Conservation (phyloP, 2,113 vertebrate genomes). For the Leptobrachium ailaonicum region DNA sequence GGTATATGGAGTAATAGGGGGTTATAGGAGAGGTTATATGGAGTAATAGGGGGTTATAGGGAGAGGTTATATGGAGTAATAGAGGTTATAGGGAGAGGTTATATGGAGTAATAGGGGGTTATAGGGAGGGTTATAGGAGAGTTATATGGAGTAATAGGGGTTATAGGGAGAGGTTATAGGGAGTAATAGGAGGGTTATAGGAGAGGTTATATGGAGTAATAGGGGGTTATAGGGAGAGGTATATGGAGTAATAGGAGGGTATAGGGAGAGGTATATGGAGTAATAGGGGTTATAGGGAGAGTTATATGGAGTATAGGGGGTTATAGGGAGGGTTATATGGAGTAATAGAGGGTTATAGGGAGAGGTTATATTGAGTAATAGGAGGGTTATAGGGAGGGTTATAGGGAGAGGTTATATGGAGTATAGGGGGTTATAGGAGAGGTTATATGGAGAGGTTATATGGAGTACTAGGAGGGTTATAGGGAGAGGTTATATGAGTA, state of each 20-base stretch:
- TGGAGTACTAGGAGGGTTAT: background rate
- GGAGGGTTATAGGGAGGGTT: background rate
- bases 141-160: background rate
- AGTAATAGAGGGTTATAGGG: background rate
- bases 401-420: background rate
- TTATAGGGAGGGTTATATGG: constrained; percentile 1
- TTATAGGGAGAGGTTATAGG: constrained; percentile 4
- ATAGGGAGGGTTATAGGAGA: background rate
- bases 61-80: constrained; percentile 2
- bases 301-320: constrained; percentile 2
- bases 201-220: background rate
- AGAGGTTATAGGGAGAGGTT: constrained; percentile 12
- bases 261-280: background rate
- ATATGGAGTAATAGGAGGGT: background rate
- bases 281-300: background rate
- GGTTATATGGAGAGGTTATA: constrained; percentile 2
- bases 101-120: constrained; percentile 1
- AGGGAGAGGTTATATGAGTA: background rate
- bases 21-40: constrained; percentile 5
- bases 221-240: background rate
- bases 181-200: background rate
- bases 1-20: background rate
- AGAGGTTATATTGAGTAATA: background rate
- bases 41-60: constrained; percentile 6
- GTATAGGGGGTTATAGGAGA: background rate